A percentile compares a stretch with the other conserved stretches of the same genome.
Conservation (phyloP, 2,797 vertebrate genomes). For the Sebastes ruberrimus region DNA sequence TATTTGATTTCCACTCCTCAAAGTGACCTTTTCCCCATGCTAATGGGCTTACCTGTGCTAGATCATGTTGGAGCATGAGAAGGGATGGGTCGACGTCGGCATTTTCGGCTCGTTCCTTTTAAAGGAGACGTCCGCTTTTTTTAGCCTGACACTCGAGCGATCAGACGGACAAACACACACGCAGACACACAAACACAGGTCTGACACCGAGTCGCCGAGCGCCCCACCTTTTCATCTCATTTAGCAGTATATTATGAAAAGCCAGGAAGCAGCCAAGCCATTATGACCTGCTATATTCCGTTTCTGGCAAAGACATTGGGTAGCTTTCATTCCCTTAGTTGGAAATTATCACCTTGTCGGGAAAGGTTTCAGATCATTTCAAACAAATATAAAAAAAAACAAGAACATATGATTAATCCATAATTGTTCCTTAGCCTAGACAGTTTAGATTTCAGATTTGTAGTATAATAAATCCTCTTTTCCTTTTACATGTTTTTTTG, state of each 20-base stretch:
- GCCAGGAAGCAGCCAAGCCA: slow-evolving; percentile 41
- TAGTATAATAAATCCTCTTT: background rate
- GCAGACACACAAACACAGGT: slow-evolving; percentile 28
- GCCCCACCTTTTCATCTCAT: slow-evolving; percentile 60
- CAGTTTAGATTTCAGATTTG: background rate
- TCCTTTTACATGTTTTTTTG: background rate
- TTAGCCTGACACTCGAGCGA: slow-evolving; percentile 4
- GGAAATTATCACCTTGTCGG: slow-evolving; percentile 62
- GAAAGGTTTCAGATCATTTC: slow-evolving; percentile 46
- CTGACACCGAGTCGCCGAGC: slow-evolving; percentile 30
- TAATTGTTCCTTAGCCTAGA: background rate
- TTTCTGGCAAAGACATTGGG: slow-evolving; percentile 45
- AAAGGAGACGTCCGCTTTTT: slow-evolving; percentile 40
- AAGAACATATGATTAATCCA: background rate
- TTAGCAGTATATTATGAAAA: slow-evolving; percentile 61
- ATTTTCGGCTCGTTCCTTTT: slow-evolving; percentile 44
- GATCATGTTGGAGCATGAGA: slow-evolving; percentile 74
- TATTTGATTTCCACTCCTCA: slow-evolving; percentile 84
- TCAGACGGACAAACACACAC: slow-evolving; percentile 22
- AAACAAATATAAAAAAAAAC: slow-evolving; percentile 5
- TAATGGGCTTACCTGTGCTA: slow-evolving; percentile 82
- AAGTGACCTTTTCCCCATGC: slow-evolving; percentile 83
- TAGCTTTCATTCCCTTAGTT: slow-evolving; percentile 41
- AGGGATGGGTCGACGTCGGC: slow-evolving; percentile 45
- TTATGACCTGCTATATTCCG: slow-evolving; percentile 53